phyloP scores from a whole-genome alignment of 2,113 vertebrate genomes.

The Sphyrna mokarran region DNA sequence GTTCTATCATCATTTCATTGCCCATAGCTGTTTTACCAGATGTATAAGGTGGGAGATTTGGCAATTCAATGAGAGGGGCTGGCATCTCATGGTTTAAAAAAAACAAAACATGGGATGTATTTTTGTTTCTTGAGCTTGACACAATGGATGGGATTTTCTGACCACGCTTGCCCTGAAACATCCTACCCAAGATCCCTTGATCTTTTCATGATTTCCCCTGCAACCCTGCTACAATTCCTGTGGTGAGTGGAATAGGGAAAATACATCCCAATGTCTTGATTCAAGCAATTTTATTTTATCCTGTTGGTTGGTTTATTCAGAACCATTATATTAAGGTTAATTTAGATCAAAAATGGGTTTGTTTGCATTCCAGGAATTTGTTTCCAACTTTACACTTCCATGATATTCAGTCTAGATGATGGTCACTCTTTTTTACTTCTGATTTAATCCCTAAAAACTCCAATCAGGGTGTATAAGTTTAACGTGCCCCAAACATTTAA shows the following conservation, averaged over 20 bases:
- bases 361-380: neutral
- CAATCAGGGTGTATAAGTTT: neutral
- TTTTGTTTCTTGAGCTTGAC: neutral
- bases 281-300: neutral
- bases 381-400: neutral
- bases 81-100: neutral
- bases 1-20: neutral
- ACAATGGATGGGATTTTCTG: no score
- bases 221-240: no score
- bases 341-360: neutral
- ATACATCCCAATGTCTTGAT: neutral
- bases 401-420: neutral
- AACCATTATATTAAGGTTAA: neutral
- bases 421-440: neutral
- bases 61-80: neutral
- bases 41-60: neutral
- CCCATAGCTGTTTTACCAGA: neutral
- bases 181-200: no score
- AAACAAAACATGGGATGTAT: neutral
- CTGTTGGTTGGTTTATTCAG: neutral
- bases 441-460: neutral
- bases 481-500: neutral
- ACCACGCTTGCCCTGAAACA: no score
- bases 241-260: no score
- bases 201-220: no score